Evolutionary conservation across 2,113 vertebrate species (phyloP).

Genomic region (Vidua chalybeata): DNA sequence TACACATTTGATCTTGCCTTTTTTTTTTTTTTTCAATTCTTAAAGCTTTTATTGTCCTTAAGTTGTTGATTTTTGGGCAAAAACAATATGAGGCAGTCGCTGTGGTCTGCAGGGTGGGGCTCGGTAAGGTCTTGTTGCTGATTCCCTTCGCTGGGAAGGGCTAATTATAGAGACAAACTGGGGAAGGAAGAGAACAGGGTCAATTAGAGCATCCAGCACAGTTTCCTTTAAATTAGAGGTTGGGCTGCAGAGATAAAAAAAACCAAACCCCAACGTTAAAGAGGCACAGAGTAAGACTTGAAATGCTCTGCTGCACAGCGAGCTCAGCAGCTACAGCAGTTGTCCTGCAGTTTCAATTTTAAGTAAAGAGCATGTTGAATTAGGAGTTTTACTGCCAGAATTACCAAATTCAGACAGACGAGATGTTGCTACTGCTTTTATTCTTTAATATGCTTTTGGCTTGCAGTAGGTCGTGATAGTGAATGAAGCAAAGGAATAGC

Average conservation of each 20-base stretch:
- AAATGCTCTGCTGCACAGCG: not conserved
- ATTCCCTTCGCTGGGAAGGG: constrained; percentile 57
- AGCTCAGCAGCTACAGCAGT: not conserved
- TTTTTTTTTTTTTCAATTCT: not conserved
- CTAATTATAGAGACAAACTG: constrained; percentile 75
- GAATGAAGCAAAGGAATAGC: not conserved
- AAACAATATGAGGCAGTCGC: constrained; percentile 62
- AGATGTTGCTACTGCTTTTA: not conserved
- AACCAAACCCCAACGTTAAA: not conserved
- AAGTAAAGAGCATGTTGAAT: not conserved
- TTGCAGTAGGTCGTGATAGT: not conserved
- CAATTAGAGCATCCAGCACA: constrained; percentile 67
- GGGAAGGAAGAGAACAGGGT: constrained; percentile 71
- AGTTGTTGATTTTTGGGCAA: constrained; percentile 58
- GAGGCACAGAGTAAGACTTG: not conserved
- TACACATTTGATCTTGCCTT: fast-evolving
- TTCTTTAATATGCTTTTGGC: not conserved
- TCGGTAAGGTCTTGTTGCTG: constrained; percentile 51
- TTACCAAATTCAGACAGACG: not conserved
- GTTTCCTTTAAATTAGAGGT: constrained; percentile 74
- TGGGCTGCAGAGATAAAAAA: constrained; percentile 34
- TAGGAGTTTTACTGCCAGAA: not conserved
- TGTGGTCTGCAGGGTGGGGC: constrained; percentile 69
- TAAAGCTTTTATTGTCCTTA: not conserved
- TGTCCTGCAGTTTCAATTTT: constrained; percentile 7